Conservation (phyloP, 2,888 invertebrate genomes). For the Crepidodera aurea region DNA sequence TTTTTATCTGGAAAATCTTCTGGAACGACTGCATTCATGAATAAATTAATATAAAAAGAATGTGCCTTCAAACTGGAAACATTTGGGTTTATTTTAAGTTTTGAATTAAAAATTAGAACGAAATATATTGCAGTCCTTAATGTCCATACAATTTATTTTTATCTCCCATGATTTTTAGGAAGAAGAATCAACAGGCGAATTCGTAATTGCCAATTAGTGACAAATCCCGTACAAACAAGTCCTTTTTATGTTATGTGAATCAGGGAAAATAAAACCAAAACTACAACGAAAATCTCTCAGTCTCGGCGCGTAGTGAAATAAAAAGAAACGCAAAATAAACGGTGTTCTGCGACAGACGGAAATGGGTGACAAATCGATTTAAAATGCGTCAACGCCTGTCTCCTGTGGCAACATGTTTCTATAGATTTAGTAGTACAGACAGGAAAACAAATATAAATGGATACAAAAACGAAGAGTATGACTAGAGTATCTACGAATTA, state of each 20-base stretch:
- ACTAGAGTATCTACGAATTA: no score
- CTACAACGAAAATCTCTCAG: not conserved
- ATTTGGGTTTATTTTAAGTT: no score
- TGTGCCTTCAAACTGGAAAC: no score
- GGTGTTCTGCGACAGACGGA: not conserved
- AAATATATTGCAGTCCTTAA: no score
- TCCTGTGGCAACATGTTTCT: constrained; percentile 6
- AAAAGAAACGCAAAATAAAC: not conserved
- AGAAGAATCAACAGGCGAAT: constrained; percentile 1
- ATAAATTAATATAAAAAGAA: no score
- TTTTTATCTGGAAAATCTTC: no score
- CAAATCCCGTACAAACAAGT: not conserved
- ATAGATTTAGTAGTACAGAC: not conserved
- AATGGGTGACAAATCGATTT: not conserved
- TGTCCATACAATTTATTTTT: no score
- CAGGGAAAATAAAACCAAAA: not conserved
- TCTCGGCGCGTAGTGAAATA: not conserved
- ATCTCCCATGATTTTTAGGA: no score
- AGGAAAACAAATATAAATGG: not conserved
- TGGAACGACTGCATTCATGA: no score
- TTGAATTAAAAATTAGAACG: no score
- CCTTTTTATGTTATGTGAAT: not conserved
- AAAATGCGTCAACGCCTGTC: constrained; percentile 9
- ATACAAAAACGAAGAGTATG: no score
- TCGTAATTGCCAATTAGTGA: not conserved